phyloP scores from a whole-genome alignment of 1,140 invertebrate species.

The Maconellicoccus hirsutus region DNA sequence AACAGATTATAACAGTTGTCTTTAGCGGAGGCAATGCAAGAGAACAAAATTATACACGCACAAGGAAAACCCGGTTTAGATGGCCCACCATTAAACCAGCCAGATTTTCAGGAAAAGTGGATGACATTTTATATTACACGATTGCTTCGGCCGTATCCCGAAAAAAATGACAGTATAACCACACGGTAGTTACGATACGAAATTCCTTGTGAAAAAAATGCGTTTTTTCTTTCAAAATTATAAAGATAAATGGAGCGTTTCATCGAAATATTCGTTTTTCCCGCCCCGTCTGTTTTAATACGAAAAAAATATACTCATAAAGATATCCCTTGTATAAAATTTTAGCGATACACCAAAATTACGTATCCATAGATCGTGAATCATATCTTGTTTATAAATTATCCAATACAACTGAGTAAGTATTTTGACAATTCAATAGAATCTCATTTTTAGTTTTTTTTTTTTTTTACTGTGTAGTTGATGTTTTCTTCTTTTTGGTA shows the following conservation, averaged over 20 bases:
- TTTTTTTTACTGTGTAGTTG: too few species aligned
- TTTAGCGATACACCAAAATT: background rate
- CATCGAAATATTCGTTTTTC: background rate
- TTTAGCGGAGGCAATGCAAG: background rate
- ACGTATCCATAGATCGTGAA: too few species aligned
- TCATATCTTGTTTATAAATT: too few species aligned
- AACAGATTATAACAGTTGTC: slow-evolving; percentile 22
- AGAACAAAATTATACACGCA: slow-evolving; percentile 6
- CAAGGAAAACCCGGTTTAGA: slow-evolving; percentile 15
- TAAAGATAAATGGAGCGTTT: slow-evolving; percentile 4
- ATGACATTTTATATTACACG: background rate
- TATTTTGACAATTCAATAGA: too few species aligned
- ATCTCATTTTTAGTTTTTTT: too few species aligned
- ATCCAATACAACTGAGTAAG: too few species aligned
- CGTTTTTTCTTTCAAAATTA: background rate
- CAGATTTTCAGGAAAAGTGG: slow-evolving; percentile 7
- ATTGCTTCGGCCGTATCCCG: background rate
- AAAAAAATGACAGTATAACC: background rate
- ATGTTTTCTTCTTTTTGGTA: too few species aligned
- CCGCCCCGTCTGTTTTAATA: background rate
- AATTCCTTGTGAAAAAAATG: background rate
- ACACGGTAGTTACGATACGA: background rate
- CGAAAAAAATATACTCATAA: background rate
- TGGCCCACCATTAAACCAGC: slow-evolving; percentile 5
- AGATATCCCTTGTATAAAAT: background rate